Base-by-base conservation (phyloP, 2,888 invertebrate species). In the Latrodectus elegans region DNA sequence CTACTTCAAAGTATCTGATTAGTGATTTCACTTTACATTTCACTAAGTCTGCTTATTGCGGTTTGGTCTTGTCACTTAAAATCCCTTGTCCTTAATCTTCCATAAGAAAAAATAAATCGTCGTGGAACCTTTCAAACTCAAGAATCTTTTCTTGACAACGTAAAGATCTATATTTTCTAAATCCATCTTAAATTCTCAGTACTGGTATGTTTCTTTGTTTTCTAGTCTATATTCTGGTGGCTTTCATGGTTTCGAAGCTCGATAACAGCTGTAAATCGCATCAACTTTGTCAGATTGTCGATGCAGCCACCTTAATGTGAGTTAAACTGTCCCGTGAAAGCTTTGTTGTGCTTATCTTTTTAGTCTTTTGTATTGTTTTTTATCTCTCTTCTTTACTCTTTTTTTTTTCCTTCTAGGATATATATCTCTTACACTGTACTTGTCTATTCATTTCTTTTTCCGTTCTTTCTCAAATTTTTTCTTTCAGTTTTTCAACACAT, bases 201-300 rank as follows among this genome's bases (percentile, higher is more conserved):
- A 64, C 71, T 75, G 81, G 75, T 75, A 81, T 67, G 55, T 68
- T 26, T 22, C 72, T 55, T 86, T 86, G 80, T 80, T 86, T 86
- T 81, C 68, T 72, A 81, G 76, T 73, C 76, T 71, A 81, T 77
- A 86, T 86, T 86, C 86, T 53, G 71, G 67, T 52, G 71, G 53
- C 81, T 77, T 75, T 76, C 75, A 75, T 80, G 80, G 75, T 64
- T 76, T 80, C 64, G 65, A 80, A 85, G 67, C 70, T 71, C 85
- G 85, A 85, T 85, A 85, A 85, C 85, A 80, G 85, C 80, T 73
- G 70, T 80, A 85, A 85, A 85, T 85, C 85, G 85, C 85, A 79
- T 85, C 85, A 80, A 75, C 85, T 80, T 80, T 85, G 85, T 85
- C 85, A 85, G 85, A 75, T 73, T 75, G 85, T 85, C 85, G 85